Base-by-base conservation (phyloP, 2,113 vertebrate genomes). In the Oncorhynchus clarkii region DNA sequence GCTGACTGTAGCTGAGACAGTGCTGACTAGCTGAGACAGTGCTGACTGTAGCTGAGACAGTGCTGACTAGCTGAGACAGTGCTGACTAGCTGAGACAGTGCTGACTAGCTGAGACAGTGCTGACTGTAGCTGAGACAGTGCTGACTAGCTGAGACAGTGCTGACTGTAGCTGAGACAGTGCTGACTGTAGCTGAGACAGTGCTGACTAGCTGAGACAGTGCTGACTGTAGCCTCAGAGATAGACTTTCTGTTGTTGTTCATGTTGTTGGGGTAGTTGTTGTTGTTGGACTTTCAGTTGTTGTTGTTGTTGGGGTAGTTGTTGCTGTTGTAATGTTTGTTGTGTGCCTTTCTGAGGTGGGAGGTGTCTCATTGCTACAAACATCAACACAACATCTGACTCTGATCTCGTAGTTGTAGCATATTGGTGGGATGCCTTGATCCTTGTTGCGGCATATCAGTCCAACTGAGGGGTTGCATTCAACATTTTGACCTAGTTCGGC, bases 381-480 rank as follows among this genome's bases (percentile, higher is more conserved):
- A 24, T 64, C 8, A 8, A 1, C 3, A 20, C 87, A 88, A 75
- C 85, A 88, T 67, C 27, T 82, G 18, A 85, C 66, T 48, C 72
- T 31, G 74, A 88, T 87, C 76, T 88, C 80, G 82, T 87, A 88
- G 49, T 88, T 68, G 0, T 4, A 13, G 78, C 87, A 88, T 1
- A 1, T 0, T 2, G n/a, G 18, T 48, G 59, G 51, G 1, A 0
- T 0, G 5, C 1, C 2, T 74, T 89, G 86, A 16, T 89, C 90
- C 0, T 75, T 31, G 39, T 92, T 91, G 27, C 54, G 5, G 79
- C 93, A 93, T 4, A 86, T 89, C 0, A 89, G 67, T 77, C 86
- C 88, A 64, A 24, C 27, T 18, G 0, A 26, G 27, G 59, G 9
- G 16, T 73, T 29, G 12, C 88, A 89, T 39, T 4, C 79, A 62